Evolutionary conservation across 2,797 vertebrate species (phyloP), one percentile per base, ranked within the genome.

Genomic region (Miichthys miiuy): DNA sequence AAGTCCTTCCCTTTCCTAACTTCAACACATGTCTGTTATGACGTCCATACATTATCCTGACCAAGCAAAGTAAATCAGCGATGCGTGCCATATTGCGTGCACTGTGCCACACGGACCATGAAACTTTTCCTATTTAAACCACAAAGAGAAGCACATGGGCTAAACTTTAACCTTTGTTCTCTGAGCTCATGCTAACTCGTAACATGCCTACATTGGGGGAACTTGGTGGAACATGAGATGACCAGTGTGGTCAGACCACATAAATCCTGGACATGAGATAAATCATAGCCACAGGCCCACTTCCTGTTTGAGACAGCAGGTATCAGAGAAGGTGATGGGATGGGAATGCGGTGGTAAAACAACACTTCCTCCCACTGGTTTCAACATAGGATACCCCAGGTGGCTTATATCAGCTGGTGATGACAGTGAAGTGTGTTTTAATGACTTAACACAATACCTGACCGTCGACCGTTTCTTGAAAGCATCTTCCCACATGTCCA

Each of bases 401-500:
- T 80, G 74, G 72, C 47, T 60, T 54, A 11, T 16, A 77, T 75
- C 64, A 84, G 41, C 47, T 18, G 25, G 63, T 55, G 54, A 72
- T 61, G 75, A 82, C 55, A 82, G 81, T 20, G 64, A 21, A 50
- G 18, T 51, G 27, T 17, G 21, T 56, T 81, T 52, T 71, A 66
- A 81, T 30, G 47, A 68, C 60, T 70, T 41, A 47, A 74, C 72
- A 55, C 25, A 87, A 91, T 94, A 99, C 97, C 97, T 98, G 96
- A 81, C 97, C 97, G 4, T 97, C 95, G 1, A 96, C 83, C 5
- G 95, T 94, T 71, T 96, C 97, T 86, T 95, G 96, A 91, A 97
- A 99, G 81, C 97, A 99, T 80, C 95, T 95, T 58, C 97, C 97
- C 79, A 98, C 93, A 1, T 93, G 83, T 75, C 90, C 95, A 1